Conservation (phyloP, 2,888 invertebrate genomes). For the Apotomis betuletana region DNA sequence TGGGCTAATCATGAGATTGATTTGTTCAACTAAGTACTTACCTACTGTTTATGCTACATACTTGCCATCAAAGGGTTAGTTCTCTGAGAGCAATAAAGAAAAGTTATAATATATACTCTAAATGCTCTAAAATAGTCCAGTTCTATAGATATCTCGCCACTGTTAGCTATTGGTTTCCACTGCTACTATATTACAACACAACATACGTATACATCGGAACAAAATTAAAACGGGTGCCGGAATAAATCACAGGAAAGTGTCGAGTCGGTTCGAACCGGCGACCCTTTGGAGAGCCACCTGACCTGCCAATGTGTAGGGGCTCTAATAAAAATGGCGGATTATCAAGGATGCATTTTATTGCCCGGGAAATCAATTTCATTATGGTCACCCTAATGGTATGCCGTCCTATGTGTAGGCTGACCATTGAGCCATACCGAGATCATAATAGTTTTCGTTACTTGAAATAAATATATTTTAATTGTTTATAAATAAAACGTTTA, state of each 20-base stretch:
- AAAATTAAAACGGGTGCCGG: slow-evolving; percentile 71
- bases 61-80: too few relatives aligned
- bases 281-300: slow-evolving; percentile 75
- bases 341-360: slow-evolving; percentile 41
- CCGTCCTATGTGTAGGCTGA: neutral
- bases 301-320: slow-evolving; percentile 56
- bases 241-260: slow-evolving; percentile 73
- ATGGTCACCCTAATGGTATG: slow-evolving; percentile 20
- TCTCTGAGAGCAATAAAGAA: too few relatives aligned
- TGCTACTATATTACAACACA: neutral
- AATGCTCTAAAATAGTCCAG: too few relatives aligned
- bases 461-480: too few relatives aligned
- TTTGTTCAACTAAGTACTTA: too few relatives aligned
- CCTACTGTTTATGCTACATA: too few relatives aligned
- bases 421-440: too few relatives aligned
- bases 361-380: slow-evolving; percentile 30
- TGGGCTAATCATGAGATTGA: too few relatives aligned
- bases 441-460: too few relatives aligned
- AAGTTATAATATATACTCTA: too few relatives aligned
- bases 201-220: slow-evolving; percentile 46
- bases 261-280: slow-evolving; percentile 61
- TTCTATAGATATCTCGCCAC: too few relatives aligned
- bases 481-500: too few relatives aligned
- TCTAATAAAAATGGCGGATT: slow-evolving; percentile 40
- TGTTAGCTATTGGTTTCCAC: neutral